A percentile compares a stretch with the other conserved stretches of the same genome.
Evolutionary conservation across 2,888 invertebrate genomes (phyloP).

Genomic region (Alloplasta piceator): DNA sequence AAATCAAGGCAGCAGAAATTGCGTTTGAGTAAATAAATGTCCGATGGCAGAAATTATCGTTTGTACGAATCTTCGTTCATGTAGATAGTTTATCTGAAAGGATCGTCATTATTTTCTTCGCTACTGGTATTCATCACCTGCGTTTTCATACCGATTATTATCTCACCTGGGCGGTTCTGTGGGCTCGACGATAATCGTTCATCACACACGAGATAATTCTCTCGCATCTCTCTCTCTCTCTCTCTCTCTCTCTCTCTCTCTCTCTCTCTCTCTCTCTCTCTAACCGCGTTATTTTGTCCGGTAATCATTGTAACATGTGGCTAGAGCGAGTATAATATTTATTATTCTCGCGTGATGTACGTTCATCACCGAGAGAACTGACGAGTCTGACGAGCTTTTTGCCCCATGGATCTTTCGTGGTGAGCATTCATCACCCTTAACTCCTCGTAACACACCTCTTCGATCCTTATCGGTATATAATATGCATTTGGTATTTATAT

Average conservation of each 20-base stretch:
- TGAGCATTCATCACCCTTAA: slow-evolving; percentile 51
- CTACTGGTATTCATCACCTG: slow-evolving; percentile 58
- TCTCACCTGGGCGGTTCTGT: slow-evolving; percentile 43
- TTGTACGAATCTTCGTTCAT: not conserved
- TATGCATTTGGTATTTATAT: slow-evolving; percentile 7
- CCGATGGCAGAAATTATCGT: not conserved
- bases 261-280: slow-evolving; percentile 4
- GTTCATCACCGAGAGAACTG: slow-evolving; percentile 50
- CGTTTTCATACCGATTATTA: slow-evolving; percentile 45
- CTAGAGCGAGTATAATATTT: slow-evolving; percentile 35
- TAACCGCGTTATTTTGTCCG: slow-evolving; percentile 55
- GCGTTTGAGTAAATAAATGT: not conserved
- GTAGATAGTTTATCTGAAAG: not conserved
- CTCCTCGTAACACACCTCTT: slow-evolving; percentile 44
- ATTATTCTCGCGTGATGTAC: slow-evolving; percentile 60
- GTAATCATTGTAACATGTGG: slow-evolving; percentile 54
- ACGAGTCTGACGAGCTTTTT: slow-evolving; percentile 46
- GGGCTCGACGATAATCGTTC: slow-evolving; percentile 49
- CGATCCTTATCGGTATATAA: slow-evolving; percentile 47
- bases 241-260: slow-evolving; percentile 8
- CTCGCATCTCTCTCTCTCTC: slow-evolving; percentile 4
- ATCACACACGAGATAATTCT: slow-evolving; percentile 58
- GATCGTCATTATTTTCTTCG: slow-evolving; percentile 49
- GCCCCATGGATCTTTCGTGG: slow-evolving; percentile 26
- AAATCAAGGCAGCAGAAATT: too few species aligned